These are phyloP conservation scores for Crotalus helleri DNA, from an alignment of 2,113 vertebrate genomes.

Conservation along the genomic window DNA sequence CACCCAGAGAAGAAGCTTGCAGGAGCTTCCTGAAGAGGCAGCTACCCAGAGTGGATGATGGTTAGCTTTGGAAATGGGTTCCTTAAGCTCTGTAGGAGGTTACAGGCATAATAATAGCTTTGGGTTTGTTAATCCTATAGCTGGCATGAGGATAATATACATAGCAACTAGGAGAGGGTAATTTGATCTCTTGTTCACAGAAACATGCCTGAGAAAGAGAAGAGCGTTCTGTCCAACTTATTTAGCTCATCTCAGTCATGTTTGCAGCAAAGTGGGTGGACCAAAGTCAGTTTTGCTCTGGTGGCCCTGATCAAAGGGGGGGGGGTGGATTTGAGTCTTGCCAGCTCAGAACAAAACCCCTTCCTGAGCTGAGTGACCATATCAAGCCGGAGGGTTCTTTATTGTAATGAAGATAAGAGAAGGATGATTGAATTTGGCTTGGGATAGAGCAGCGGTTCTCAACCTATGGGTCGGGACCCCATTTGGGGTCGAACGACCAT, in stretches of 20 bases:
- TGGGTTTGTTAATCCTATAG: conserved; percentile 54
- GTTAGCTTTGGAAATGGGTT: conserved; percentile 12
- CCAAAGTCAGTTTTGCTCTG: neutral
- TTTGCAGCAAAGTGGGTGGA: neutral
- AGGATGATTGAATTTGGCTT: neutral
- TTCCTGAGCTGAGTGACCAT: neutral
- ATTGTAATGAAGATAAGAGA: neutral
- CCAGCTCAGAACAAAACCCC: neutral
- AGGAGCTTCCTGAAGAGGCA: neutral
- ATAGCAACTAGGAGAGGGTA: conserved; percentile 27
- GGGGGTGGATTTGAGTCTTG: neutral
- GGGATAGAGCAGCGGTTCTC: neutral
- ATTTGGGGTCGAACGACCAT: no score
- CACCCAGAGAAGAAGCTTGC: neutral
- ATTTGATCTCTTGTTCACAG: conserved; percentile 40
- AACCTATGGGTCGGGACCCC: no score
- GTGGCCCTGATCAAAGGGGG: neutral
- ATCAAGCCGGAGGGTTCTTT: neutral
- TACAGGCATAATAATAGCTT: conserved; percentile 19
- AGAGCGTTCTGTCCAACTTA: conserved; percentile 44
- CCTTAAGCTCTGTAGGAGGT: conserved; percentile 12
- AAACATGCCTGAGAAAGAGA: conserved; percentile 43
- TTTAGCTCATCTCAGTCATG: conserved; percentile 31
- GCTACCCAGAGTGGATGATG: neutral
- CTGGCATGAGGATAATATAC: conserved; percentile 40